These are phyloP conservation scores for Endomychus coccineus DNA, from an alignment of 2,888 invertebrate genomes.

Conservation along the genomic window DNA sequence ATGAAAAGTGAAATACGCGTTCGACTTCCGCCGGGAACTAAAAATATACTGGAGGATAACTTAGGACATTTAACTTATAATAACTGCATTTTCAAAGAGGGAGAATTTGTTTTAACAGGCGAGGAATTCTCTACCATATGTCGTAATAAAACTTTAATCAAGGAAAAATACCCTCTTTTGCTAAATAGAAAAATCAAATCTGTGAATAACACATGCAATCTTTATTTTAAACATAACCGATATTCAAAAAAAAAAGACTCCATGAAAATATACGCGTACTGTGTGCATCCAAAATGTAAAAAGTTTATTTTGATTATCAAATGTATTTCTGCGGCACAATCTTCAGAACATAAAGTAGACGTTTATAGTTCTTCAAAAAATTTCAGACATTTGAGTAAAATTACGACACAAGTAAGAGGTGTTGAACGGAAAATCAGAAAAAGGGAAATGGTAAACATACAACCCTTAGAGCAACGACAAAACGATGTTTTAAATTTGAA, in stretches of 20 bases:
- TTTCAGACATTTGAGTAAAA: neutral
- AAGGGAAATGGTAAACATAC: neutral
- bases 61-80: too few relatives aligned
- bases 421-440: slow-evolving; percentile 1
- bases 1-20: too few relatives aligned
- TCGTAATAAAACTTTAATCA: too few relatives aligned
- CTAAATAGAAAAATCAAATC: slow-evolving; percentile 2
- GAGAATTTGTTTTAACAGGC: too few relatives aligned
- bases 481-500: slow-evolving; percentile 1
- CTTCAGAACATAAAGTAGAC: slow-evolving; percentile 1
- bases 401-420: slow-evolving; percentile 1
- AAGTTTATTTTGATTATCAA: slow-evolving; percentile 2
- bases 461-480: slow-evolving; percentile 1
- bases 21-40: too few relatives aligned
- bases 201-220: slow-evolving; percentile 2
- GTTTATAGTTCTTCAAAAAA: neutral
- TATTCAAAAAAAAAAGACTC: too few relatives aligned
- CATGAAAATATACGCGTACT: slow-evolving; percentile 1
- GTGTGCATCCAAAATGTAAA: neutral
- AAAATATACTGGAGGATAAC: too few relatives aligned
- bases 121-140: too few relatives aligned
- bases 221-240: too few relatives aligned
- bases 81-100: too few relatives aligned
- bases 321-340: neutral
- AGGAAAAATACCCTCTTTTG: slow-evolving; percentile 1